Evolutionary conservation across 2,113 vertebrate species (phyloP), one percentile per base, ranked within the genome.

Genomic region (Tachycineta bicolor): DNA sequence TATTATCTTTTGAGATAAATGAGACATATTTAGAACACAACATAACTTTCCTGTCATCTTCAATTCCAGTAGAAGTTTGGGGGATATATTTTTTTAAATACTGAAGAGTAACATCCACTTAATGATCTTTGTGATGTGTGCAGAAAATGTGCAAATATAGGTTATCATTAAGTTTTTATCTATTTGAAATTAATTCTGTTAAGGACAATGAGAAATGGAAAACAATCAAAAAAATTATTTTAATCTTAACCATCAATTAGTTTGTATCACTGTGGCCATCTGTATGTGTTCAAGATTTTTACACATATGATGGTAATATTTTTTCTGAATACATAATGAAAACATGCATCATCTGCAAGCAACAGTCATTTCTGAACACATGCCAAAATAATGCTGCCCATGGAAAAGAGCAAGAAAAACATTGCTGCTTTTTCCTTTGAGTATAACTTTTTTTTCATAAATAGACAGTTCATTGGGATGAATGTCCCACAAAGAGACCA

Each of bases 321-420:
- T 94, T 89, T 96, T 29, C 46, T 76, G 65, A 39, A 76, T 63
- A 25, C 46, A 56, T 82, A 77, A 82, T 73, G 65, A 85, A 96
- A 46, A 14, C 11, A 17, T 21, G 6, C 37, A 37, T 70, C 14
- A 6, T 82, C 80, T 63, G 25, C 71, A 82, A 89, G 52, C 18
- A 29, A 34, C 12, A 85, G 49, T 46, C 41, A 29, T 68, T 87
- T 76, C 65, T 87, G 86, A 25, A 22, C 15, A 73, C 11, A 9
- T 50, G 26, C 69, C 70, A 77, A 74, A 82, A 69, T n/a, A 88
- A 76, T 31, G 10, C 25, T 44, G 17, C 39, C 39, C 60, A 63
- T 70, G 81, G 63, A 91, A 74, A 43, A 82, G 29, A 85, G 53
- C 29, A 53, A 67, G 79, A 94, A 94, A 91, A 91, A 28, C 24